Evolutionary conservation across 2,797 vertebrate genomes (phyloP).

Genomic region (Danio kyathit): DNA sequence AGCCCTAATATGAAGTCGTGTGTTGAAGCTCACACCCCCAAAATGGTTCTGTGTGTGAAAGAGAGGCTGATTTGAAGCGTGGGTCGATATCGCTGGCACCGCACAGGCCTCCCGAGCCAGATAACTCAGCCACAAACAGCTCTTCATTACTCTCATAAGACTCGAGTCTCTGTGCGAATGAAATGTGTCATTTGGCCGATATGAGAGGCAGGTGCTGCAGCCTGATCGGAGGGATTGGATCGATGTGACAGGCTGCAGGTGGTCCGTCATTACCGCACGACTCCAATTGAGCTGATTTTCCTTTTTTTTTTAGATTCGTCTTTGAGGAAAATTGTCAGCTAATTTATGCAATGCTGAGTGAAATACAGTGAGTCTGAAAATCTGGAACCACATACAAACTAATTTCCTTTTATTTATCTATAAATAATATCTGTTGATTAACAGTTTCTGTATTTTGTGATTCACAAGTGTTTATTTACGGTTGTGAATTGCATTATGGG

Average conservation of each 20-base stretch:
- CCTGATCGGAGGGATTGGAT: constrained; percentile 37
- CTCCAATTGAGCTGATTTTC: constrained; percentile 43
- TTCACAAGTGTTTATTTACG: too few relatives aligned
- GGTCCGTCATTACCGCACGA: constrained; percentile 26
- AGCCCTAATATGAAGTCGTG: constrained; percentile 21
- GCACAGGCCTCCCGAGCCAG: constrained; percentile 36
- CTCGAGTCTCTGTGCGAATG: constrained; percentile 46
- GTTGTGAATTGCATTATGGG: too few relatives aligned
- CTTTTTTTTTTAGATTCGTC: background rate
- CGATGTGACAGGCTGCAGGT: constrained; percentile 50
- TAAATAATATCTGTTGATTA: too few relatives aligned
- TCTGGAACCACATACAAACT: background rate
- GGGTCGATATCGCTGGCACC: constrained; percentile 47
- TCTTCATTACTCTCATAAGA: constrained; percentile 64
- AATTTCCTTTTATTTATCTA: background rate
- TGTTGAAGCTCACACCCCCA: constrained; percentile 30
- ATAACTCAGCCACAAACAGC: constrained; percentile 47
- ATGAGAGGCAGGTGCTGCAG: constrained; percentile 46
- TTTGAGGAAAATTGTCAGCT: constrained; percentile 23
- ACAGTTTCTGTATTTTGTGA: too few relatives aligned
- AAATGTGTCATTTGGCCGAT: constrained; percentile 54
- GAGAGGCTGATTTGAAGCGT: constrained; percentile 35
- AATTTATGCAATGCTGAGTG: constrained; percentile 2
- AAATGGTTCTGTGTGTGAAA: constrained; percentile 31
- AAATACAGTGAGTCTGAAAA: background rate